These are phyloP conservation scores for Dromas ardeola DNA, from an alignment of 2,113 vertebrate genomes.

Conservation along the genomic window DNA sequence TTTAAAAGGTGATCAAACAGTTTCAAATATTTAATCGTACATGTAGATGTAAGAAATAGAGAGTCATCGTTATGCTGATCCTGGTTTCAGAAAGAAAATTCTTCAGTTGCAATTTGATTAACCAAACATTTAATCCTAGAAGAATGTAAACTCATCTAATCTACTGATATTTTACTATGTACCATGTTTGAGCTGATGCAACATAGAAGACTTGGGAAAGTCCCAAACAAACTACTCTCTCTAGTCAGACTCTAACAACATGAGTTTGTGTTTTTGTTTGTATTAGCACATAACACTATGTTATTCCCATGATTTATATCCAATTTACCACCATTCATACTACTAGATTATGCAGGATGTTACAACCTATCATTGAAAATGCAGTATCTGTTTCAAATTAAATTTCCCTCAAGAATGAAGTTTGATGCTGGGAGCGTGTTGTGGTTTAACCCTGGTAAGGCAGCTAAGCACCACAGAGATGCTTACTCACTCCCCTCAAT, in stretches of 20 bases:
- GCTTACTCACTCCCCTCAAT: rapidly evolving
- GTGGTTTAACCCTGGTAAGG: neutral
- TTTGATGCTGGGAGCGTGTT: neutral
- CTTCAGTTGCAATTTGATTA: neutral
- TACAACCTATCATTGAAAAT: neutral
- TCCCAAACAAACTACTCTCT: neutral
- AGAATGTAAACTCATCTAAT: neutral
- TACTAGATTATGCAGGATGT: neutral
- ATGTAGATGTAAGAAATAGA: neutral
- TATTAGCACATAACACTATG: neutral
- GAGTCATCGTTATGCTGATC: neutral
- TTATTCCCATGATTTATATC: neutral
- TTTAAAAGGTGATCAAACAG: neutral
- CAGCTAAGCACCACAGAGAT: neutral
- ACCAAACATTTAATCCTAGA: neutral
- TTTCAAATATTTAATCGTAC: neutral
- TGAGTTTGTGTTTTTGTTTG: neutral
- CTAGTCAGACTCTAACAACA: neutral
- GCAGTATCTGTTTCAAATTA: neutral
- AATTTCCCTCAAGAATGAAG: neutral
- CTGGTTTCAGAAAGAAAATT: neutral
- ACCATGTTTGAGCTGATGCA: neutral
- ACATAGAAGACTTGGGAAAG: neutral
- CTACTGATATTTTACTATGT: neutral
- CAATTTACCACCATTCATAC: neutral